Base-by-base conservation (phyloP, 1,140 invertebrate species). In the Bombus terrestris region DNA sequence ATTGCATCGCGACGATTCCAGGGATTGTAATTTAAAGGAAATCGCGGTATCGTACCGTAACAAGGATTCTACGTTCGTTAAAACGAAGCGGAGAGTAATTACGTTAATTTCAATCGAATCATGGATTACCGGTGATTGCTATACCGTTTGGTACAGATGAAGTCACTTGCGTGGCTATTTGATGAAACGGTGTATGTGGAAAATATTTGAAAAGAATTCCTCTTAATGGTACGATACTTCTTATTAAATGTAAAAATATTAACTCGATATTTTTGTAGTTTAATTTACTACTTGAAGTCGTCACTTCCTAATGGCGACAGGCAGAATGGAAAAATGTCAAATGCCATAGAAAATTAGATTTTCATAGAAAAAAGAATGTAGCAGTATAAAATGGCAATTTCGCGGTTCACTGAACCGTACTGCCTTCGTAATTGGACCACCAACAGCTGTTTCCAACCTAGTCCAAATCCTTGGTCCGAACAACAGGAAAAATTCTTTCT, bases 21-120 rank as follows among this genome's bases (percentile, higher is more conserved):
- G 37, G 68, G 74, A 85, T 88, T 81, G 79, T 74, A 80, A 79
- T 89, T 88, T 83, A 76, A 75, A 80, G 76, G 47, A 37, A 80
- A 84, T 71, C 75, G 73, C 62, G 69, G 43, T 53, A 15, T 77
- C 74, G 57, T 39, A 13, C 59, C 78, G 81, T 5, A n/a, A 28
- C 69, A 1, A 25, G 66, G 62, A 75, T 43, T 62, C 73, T 53
- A 68, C 59, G 73, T 88, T 87, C 66, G 57, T 86, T 75, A 37
- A 72, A 37, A 73, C 75, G 82, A 62, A n/a, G 28, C 8, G 10
- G 2, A 64, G 32, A 71, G 6, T 62, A 88, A 75, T 75, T 57
- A 74, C 76, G 81, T 75, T 78, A 47, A 47, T 76, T 81, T 37
- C 76, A 47, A 77, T 62, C 18, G 35, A 83, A 83, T 59, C 22